phyloP scores from a whole-genome alignment of 2,888 invertebrate species.

The Xylophagus ater region DNA sequence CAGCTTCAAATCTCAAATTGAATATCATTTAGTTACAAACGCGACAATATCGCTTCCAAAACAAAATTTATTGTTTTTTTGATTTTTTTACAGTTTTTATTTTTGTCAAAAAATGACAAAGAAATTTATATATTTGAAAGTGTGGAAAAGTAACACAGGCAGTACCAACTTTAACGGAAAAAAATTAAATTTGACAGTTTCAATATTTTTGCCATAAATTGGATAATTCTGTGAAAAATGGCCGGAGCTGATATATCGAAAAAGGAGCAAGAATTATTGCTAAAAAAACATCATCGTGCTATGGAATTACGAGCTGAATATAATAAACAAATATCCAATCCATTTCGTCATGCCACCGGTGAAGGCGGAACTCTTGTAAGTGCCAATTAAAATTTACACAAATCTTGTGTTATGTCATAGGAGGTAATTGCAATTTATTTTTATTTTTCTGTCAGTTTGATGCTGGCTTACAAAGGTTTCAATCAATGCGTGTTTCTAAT shows the following conservation, averaged over 20 bases:
- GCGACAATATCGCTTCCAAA: too few relatives aligned
- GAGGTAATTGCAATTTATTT: background rate
- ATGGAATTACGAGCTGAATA: conserved; percentile 50
- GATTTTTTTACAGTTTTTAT: too few relatives aligned
- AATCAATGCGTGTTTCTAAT: conserved; percentile 55
- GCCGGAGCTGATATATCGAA: conserved; percentile 8
- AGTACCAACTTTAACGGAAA: too few relatives aligned
- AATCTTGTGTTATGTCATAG: conserved; percentile 18
- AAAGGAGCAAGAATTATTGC: conserved; percentile 6
- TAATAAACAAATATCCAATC: conserved; percentile 57
- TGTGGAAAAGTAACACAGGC: too few relatives aligned
- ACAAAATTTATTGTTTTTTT: too few relatives aligned
- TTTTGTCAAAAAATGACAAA: too few relatives aligned
- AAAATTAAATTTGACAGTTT: too few relatives aligned
- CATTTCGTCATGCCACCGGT: conserved; percentile 52
- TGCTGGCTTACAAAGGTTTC: conserved; percentile 59
- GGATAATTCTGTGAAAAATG: too few relatives aligned
- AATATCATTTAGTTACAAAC: too few relatives aligned
- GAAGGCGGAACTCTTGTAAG: conserved; percentile 63
- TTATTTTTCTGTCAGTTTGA: conserved; percentile 58
- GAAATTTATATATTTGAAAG: too few relatives aligned
- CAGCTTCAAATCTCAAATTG: too few relatives aligned
- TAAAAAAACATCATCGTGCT: conserved; percentile 27
- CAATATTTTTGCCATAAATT: too few relatives aligned
- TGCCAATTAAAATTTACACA: conserved; percentile 25